Evolutionary conservation across 2,113 vertebrate genomes (phyloP), one percentile per base, ranked within the genome.

Genomic region (Cavia aperea): DNA sequence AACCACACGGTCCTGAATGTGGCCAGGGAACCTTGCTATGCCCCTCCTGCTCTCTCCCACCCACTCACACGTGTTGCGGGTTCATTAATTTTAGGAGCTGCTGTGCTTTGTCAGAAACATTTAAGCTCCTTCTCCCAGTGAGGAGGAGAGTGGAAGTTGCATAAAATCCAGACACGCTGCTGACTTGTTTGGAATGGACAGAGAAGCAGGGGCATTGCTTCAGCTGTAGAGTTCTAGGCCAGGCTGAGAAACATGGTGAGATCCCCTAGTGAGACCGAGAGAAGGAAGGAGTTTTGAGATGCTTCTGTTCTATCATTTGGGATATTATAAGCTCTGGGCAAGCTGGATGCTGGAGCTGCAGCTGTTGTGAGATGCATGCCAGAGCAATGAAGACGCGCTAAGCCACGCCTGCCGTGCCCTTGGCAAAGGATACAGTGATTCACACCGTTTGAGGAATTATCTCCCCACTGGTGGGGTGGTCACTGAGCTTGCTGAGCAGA

Each of bases 21-120:
- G 7, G 18, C 4, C 2, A 56, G 2, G 26, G 8, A 39, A 4
- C 36, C n/a, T 43, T 24, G 14, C 7, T 5, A 18, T 36, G 18
- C 21, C 21, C 26, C 23, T 54, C 11, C 4, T 6, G 36, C 39
- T 54, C 81, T 58, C 73, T 15, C 26, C 43, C 43, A 29, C 24
- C 24, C 73, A n/a, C 68, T 83, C 26, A 77, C 13, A 23, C 26
- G 43, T 12, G 7, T 3, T 54, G 24, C 29, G 65, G 29, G 7
- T 33, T 85, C 15, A 43, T 36, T 9, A 7, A 66, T 66, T 65
- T 78, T 68, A 56, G 4, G 19, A 24, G 21, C 36, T 81, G 18
- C 13, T 33, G 51, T 36, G 9, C 16, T 54, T 54, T 54, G 33
- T 56, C 66, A 73, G 56, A 54, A 63, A 54, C 39, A 43, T 7